Evolutionary conservation across 1,140 invertebrate genomes (phyloP), one percentile per base, ranked within the genome.

Genomic region (Drepana arcuata): DNA sequence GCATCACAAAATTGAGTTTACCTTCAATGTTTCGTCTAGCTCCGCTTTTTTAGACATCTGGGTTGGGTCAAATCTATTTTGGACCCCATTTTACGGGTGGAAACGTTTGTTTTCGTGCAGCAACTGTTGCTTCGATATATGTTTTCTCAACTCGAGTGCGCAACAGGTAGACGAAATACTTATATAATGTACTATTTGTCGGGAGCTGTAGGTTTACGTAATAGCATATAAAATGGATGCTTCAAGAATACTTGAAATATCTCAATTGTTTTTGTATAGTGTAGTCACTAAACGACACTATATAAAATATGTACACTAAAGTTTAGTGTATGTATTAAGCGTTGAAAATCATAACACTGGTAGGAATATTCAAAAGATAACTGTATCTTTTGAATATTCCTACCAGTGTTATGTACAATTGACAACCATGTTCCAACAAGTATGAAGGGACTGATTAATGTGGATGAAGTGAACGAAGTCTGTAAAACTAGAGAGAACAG

Each of bases 1-100:
- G 45, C 48, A 48, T 52, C 48, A 38, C 23, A 11, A 48, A 57
- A 52, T 48, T 52, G 48, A 45, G 40, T 52, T 52, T 46, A 37
- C 32, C 24, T 41, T 42, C 45, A 43, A 48, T 52, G 45, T 57
- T 57, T 46, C 45, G n/a, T n/a, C n/a, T n/a, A n/a, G n/a, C n/a
- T n/a, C n/a, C n/a, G n/a, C n/a, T n/a, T n/a, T n/a, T n/a, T n/a
- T n/a, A n/a, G n/a, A n/a, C n/a, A 43, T 52, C 47, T 43, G 24
- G 24, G 4, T 45, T 14, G 14, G 7, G 15, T 48, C 11, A 12
- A 1, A 23, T 2, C 2, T 12, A 34, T n/a, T 33, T 26, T 30
- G 9, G n/a, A 35, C 37, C 16, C 18, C 33, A 30, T n/a, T n/a
- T 10, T 26, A 11, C n/a, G n/a, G 2, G 0, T 0, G 4, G 33